Conservation (phyloP, 2,888 invertebrate genomes). For the Acanthacorydalis orientalis region DNA sequence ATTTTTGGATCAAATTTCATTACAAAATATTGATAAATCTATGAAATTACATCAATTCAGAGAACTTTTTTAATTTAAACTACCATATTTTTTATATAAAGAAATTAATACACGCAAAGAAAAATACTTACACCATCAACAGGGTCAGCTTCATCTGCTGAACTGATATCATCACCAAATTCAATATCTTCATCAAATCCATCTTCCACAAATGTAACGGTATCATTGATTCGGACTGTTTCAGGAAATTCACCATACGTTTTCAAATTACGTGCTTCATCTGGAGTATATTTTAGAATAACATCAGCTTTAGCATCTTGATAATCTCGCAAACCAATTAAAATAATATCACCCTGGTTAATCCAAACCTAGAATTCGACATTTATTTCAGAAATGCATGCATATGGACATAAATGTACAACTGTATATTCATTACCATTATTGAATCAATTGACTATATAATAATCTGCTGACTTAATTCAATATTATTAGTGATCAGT, state of each 20-base stretch:
- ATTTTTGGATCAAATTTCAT: no score
- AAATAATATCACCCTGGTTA: conserved; percentile 95
- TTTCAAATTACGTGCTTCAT: conserved; percentile 97
- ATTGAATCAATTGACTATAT: background rate
- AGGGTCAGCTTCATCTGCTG: conserved; percentile 70
- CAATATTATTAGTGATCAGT: no score
- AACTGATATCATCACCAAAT: conserved; percentile 89
- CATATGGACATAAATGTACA: background rate
- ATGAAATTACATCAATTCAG: no score
- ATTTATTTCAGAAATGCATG: conserved; percentile 4
- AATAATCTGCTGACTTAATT: no score
- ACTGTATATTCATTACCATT: no score
- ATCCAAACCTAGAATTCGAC: conserved; percentile 64
- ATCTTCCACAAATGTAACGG: conserved; percentile 85
- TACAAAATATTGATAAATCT: no score
- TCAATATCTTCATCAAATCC: conserved; percentile 94
- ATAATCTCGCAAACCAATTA: conserved; percentile 94
- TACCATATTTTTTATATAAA: no score
- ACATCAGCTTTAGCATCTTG: conserved; percentile 98
- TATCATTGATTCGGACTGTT: conserved; percentile 93
- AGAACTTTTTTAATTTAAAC: no score
- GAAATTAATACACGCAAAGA: no score
- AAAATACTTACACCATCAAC: conserved; percentile 31
- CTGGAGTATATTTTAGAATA: conserved; percentile 96
- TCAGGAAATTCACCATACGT: conserved; percentile 98